phyloP scores from a whole-genome alignment of 2,113 vertebrate species.

The western clawed frog (Xenopus tropicalis) region UCB_Xtro_10.0 CM004446.2:150470501-150471000 shows the following conservation, averaged over 20 bases:
- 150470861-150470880: too few relatives aligned
- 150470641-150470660: slow-evolving; percentile 83
- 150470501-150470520: slow-evolving; percentile 86
- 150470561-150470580: slow-evolving; percentile 73
- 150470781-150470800: too few relatives aligned
- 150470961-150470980: slow-evolving; percentile 96
- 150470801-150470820: too few relatives aligned
- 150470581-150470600: slow-evolving; percentile 72
- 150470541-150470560: slow-evolving; percentile 77
- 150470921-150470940: neutral
- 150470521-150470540: slow-evolving; percentile 81
- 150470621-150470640: slow-evolving; percentile 79
- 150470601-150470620: slow-evolving; percentile 78
- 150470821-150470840: too few relatives aligned
- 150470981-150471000: slow-evolving; percentile 98
- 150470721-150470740: slow-evolving; percentile 93
- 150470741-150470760: slow-evolving; percentile 96
- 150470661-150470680: slow-evolving; percentile 76
- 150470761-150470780: slow-evolving; percentile 67
- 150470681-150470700: slow-evolving; percentile 84
- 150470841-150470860: too few relatives aligned
- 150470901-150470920: neutral
- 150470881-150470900: too few relatives aligned
- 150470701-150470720: slow-evolving; percentile 96
- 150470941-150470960: slow-evolving; percentile 65